Percentiles rank a stretch among this genome's conserved stretches.
Conservation (phyloP, 2,888 invertebrate species). For the Sinopyrophorus schimmeli region DNA sequence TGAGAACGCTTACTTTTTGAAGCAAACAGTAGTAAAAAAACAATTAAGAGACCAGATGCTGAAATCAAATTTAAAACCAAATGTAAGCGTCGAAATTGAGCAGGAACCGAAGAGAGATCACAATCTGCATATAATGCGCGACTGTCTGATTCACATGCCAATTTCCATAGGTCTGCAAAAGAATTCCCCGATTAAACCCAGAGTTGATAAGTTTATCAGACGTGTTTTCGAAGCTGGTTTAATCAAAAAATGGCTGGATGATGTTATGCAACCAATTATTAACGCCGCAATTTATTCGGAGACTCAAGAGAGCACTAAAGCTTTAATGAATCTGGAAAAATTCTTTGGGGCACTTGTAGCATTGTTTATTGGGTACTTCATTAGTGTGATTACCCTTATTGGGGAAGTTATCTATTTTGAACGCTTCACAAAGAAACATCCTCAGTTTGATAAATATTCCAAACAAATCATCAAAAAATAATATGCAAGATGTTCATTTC, state of each 20-base stretch:
- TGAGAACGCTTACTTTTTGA: conserved; percentile 74
- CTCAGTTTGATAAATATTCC: conserved; percentile 71
- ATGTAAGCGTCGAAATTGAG: conserved; percentile 26
- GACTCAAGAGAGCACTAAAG: conserved; percentile 63
- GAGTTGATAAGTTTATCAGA: conserved; percentile 68
- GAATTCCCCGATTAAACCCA: conserved; percentile 75
- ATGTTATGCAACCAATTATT: conserved; percentile 67
- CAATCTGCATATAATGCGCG: conserved; percentile 78
- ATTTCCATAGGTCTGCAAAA: conserved; percentile 80
- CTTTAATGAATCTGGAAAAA: conserved; percentile 76
- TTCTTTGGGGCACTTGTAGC: conserved; percentile 77
- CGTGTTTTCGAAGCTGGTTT: conserved; percentile 75
- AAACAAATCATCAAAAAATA: no score
- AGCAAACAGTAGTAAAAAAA: conserved; percentile 65
- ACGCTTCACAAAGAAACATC: conserved; percentile 66
- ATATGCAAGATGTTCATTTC: no score
- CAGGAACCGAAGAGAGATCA: conserved; percentile 26
- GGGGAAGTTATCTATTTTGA: conserved; percentile 71
- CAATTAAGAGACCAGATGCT: conserved; percentile 52
- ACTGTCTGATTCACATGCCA: conserved; percentile 80
- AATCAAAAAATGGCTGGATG: conserved; percentile 77
- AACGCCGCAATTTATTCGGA: conserved; percentile 57
- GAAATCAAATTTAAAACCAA: conserved; percentile 31
- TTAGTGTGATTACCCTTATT: conserved; percentile 62
- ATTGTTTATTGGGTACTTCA: conserved; percentile 68